Conservation (phyloP, 64 coral and sea anemone species). For the Pocillopora damicornis region DNA sequence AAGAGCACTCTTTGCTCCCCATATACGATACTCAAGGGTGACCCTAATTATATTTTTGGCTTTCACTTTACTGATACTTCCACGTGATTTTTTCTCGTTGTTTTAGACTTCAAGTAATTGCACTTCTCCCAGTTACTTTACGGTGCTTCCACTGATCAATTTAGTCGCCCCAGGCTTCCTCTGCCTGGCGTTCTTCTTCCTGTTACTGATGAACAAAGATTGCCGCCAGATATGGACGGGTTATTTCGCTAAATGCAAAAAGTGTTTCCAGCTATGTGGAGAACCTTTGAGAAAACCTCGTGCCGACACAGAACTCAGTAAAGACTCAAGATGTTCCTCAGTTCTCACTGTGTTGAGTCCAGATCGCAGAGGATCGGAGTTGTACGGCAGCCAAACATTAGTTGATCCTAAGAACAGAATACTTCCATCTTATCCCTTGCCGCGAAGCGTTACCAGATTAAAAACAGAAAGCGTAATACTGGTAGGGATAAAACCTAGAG, state of each 20-base stretch:
- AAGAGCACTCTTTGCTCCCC: too few species aligned
- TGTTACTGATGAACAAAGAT: slow-evolving; percentile 94
- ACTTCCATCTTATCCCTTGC: not conserved
- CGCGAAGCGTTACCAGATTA: not conserved
- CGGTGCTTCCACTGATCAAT: slow-evolving; percentile 34
- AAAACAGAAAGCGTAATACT: not conserved
- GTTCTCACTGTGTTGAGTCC: slow-evolving; percentile 42
- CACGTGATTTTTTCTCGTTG: not conserved
- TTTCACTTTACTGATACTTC: too few species aligned
- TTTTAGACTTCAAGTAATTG: slow-evolving; percentile 51
- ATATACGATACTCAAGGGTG: too few species aligned
- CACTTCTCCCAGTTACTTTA: slow-evolving; percentile 34
- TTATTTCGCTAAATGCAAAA: slow-evolving; percentile 16
- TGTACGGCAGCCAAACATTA: not conserved
- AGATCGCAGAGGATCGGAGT: slow-evolving; percentile 43
- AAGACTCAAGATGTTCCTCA: slow-evolving; percentile 60
- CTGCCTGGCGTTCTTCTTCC: slow-evolving; percentile 76
- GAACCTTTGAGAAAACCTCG: not conserved
- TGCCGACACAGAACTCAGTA: not conserved
- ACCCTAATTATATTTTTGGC: too few species aligned
- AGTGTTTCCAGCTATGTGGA: not conserved
- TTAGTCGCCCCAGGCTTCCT: slow-evolving; percentile 80
- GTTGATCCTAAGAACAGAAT: not conserved
- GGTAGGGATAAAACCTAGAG: not conserved
- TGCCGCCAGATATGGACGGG: slow-evolving; percentile 78